A percentile compares a stretch with the other conserved stretches of the same genome.
Evolutionary conservation across 2,797 vertebrate genomes (phyloP).

Genomic region (Acanthurus tractus): DNA sequence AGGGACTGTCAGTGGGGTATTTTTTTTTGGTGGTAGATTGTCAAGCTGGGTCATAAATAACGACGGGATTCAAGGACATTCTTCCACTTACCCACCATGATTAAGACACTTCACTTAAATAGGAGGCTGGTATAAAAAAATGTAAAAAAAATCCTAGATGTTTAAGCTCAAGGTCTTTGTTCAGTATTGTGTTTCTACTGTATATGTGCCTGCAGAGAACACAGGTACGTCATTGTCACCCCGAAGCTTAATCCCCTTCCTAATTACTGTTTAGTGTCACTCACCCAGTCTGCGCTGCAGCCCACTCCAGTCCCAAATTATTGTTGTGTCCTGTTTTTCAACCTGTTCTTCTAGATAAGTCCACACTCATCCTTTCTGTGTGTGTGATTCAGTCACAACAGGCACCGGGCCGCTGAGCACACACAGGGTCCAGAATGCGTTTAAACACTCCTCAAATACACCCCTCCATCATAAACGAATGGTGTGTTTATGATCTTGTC

Average conservation of each 20-base stretch:
- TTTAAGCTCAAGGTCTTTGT: slow-evolving; percentile 20
- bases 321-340: slow-evolving; percentile 6
- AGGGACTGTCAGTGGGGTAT: slow-evolving; percentile 30
- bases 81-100: slow-evolving; percentile 41
- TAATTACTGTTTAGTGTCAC: slow-evolving; percentile 26
- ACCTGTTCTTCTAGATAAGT: slow-evolving; percentile 16
- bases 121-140: neutral
- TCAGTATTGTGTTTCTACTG: slow-evolving; percentile 7
- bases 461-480: neutral
- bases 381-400: neutral
- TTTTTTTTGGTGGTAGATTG: slow-evolving; percentile 41
- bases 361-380: slow-evolving; percentile 12
- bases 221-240: slow-evolving; percentile 4
- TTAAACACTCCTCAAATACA: neutral
- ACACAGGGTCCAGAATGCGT: no score
- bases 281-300: neutral
- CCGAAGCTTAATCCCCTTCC: slow-evolving; percentile 30
- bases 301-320: slow-evolving; percentile 8
- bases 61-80: slow-evolving; percentile 42
- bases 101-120: slow-evolving; percentile 47
- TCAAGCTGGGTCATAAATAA: slow-evolving; percentile 47
- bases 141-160: slow-evolving; percentile 6
- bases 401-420: neutral
- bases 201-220: slow-evolving; percentile 29
- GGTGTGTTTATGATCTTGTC: no score